Evolutionary conservation across 2,113 vertebrate genomes (phyloP), one percentile per base, ranked within the genome.

Genomic region (Spheniscus mendiculus): DNA sequence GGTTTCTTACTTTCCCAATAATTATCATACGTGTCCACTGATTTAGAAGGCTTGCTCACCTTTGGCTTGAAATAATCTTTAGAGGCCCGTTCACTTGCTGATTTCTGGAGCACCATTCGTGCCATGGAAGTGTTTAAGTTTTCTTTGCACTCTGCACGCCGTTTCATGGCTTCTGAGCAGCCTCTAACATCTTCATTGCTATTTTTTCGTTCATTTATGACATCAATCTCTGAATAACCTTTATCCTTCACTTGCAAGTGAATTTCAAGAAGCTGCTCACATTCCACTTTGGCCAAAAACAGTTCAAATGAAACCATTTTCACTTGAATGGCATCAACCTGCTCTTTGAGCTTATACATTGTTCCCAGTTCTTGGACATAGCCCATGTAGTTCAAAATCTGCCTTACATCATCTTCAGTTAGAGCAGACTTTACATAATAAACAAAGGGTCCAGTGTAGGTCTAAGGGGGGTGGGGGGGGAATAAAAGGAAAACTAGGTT

Each of bases 391-490:
- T 96, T 99, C 97, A 99, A 98, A 70, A 99, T 98, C 80, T 98
- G 96, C 78, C 98, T 98, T 66, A 99, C 98, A 81, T 99, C 99
- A 17, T 99, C 97, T 26, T 99, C 99, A 16, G 98, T 98, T 30
- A 99, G 95, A 14, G 99, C 98, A 23, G 99, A 99, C 98, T 99
- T 99, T 55, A 99, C 98, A 42, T 99, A 99, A 98, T 99, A 99
- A 83, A 99, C 99, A 77, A 99, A 99, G 44, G 99, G 99, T 73
- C 99, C 99, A 9, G 99, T 99, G 98, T 99, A 99, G 79, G 99
- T 99, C 99, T 99, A 69, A 62, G 96, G 94, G 73, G 89, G 85
- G 6, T 3, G 18, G 53, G 34, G 45, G 45, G 78, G 50, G 15
- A 86, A 90, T 26, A 89, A 94, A 97, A 90, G 91, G 80, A 90